A percentile compares a stretch with the other conserved stretches of the same genome.
phyloP scores from a whole-genome alignment of 1,140 invertebrate species.

The Eciton burchellii region DNA sequence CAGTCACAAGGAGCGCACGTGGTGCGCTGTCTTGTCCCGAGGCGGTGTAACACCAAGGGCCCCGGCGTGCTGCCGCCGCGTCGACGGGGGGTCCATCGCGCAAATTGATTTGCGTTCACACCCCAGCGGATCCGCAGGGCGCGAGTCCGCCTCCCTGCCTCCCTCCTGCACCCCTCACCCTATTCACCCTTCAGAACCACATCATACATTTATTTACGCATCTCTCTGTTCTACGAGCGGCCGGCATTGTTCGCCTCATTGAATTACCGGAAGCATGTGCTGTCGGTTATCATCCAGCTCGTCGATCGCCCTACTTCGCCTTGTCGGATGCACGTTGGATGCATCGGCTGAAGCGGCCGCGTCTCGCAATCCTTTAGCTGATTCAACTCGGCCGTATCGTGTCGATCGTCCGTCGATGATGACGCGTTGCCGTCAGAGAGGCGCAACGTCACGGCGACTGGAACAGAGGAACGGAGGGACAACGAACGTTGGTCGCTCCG shows the following conservation, averaged over 20 bases:
- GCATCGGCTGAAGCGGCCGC: constrained; percentile 28
- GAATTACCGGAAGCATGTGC: constrained; percentile 83
- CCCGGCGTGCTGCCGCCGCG: constrained; percentile 72
- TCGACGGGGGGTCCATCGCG: constrained; percentile 77
- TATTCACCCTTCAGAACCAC: constrained; percentile 84
- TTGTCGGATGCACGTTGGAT: constrained; percentile 35
- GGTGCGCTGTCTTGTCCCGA: constrained; percentile 81
- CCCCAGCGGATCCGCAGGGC: constrained; percentile 76
- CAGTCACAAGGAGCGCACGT: constrained; percentile 78
- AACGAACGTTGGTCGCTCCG: no score
- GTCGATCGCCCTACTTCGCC: constrained; percentile 57
- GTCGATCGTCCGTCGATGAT: no score
- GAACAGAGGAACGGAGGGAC: no score
- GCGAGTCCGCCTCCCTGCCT: constrained; percentile 59
- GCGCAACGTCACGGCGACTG: no score
- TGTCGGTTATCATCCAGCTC: constrained; percentile 79
- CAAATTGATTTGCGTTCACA: constrained; percentile 86
- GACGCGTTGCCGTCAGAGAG: no score
- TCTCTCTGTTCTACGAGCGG: constrained; percentile 78
- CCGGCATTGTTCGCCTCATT: constrained; percentile 83
- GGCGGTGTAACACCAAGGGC: constrained; percentile 75
- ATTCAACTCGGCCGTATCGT: constrained; percentile 13
- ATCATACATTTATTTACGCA: constrained; percentile 85
- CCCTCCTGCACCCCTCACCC: constrained; percentile 54
- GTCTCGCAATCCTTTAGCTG: constrained; percentile 17